These are phyloP conservation scores for Bradynema listronoti DNA, from an alignment of 1,140 invertebrate species.

Conservation along the genomic window DNA sequence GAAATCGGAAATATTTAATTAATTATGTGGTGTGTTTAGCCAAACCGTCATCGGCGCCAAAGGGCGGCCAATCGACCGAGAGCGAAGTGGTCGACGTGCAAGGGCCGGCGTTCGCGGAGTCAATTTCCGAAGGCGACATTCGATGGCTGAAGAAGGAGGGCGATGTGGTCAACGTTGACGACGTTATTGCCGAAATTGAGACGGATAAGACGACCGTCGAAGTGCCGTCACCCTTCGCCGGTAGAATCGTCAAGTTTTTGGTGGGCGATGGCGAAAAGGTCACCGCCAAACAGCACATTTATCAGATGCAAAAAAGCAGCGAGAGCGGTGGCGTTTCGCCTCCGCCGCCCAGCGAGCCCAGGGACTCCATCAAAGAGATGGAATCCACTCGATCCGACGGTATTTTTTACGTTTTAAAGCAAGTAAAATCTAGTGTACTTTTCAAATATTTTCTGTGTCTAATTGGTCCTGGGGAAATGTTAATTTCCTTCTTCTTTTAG, in stretches of 20 bases:
- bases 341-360: too few species aligned
- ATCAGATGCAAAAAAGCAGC: conserved; percentile 57
- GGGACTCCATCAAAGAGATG: too few species aligned
- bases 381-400: too few species aligned
- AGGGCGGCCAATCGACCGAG: too few species aligned
- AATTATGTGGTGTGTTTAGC: too few species aligned
- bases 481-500: too few species aligned
- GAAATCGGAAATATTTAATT: too few species aligned
- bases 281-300: conserved; percentile 56
- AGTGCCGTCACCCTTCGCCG: conserved; percentile 53
- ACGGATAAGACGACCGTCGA: conserved; percentile 74
- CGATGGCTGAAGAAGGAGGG: conserved; percentile 78
- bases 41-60: too few species aligned
- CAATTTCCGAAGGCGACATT: conserved; percentile 95
- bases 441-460: too few species aligned
- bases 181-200: conserved; percentile 92
- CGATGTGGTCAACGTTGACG: conserved; percentile 82
- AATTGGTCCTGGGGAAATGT: conserved; percentile 4
- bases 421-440: too few species aligned
- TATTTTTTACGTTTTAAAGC: too few species aligned
- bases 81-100: conserved; percentile 54
- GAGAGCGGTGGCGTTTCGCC: too few species aligned
- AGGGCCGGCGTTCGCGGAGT: conserved; percentile 85
- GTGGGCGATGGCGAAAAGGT: conserved; percentile 57
- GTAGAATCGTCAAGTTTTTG: conserved; percentile 54